Evolutionary conservation across 2,888 invertebrate species (phyloP).

Genomic region (Nasonia oneida): DNA sequence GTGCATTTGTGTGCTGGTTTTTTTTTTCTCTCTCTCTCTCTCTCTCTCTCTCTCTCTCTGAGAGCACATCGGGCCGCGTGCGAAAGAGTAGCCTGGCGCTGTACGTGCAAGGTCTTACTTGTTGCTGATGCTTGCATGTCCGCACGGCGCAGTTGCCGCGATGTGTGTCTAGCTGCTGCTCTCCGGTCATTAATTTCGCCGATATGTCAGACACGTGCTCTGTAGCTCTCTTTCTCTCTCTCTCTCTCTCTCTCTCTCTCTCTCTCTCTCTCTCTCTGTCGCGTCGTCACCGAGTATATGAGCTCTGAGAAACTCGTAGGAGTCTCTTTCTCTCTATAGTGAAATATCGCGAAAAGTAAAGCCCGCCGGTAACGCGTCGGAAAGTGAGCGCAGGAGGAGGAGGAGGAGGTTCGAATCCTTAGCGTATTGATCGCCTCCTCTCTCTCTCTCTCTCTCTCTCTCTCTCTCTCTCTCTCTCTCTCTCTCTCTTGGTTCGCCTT

Average conservation of each 20-base stretch:
- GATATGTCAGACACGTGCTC: slow-evolving; percentile 47
- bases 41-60: no score
- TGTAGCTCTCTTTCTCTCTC: neutral
- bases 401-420: neutral
- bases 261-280: neutral
- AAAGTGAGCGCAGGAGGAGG: no score
- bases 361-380: neutral
- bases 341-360: neutral
- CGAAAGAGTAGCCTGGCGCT: no score
- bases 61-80: no score
- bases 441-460: neutral
- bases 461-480: neutral
- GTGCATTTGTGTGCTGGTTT: no score
- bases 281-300: neutral
- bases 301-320: no score
- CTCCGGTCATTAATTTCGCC: slow-evolving; percentile 58
- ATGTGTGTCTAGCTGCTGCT: neutral
- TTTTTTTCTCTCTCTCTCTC: no score
- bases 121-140: slow-evolving; percentile 54
- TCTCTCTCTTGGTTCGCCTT: neutral
- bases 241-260: neutral
- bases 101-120: slow-evolving; percentile 42
- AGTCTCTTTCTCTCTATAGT: no score
- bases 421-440: slow-evolving; percentile 36
- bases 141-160: neutral